Evolutionary conservation across 2,797 vertebrate genomes (phyloP), one percentile per base, ranked within the genome.

Genomic region (Pachyuromys duprasi): DNA sequence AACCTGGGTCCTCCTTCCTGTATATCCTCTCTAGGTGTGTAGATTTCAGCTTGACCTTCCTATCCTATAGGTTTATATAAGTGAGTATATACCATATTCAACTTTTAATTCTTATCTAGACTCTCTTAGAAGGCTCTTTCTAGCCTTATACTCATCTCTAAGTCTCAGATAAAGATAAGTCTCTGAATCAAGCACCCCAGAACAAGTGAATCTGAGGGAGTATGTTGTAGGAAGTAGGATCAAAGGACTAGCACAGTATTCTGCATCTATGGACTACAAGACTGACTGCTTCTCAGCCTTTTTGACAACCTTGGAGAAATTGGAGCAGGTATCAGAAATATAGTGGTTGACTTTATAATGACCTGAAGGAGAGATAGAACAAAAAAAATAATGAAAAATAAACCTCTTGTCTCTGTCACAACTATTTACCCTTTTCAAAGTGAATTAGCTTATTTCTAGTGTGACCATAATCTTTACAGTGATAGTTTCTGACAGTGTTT

Each of bases 381-480:
- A 24, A 84, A 36, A 8, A 72, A 15, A 72, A 53, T 15, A 70
- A n/a, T n/a, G 83, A 74, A 18, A 89, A 91, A 24, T 42, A 74
- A 97, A 82, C 8, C 8, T 86, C 83, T 87, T 95, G 63, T 91
- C 94, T 97, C 93, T 97, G 97, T 97, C 49, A 96, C 74, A 92
- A 82, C 88, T 63, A 97, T 96, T 4, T 42, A 88, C 80, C 95
- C 75, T 67, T 96, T 0, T 95, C 20, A 91, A 97, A 96, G 78
- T 96, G 87, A 90, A 69, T 87, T 60, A 53, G 28, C 33, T 39
- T 97, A 97, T 97, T 97, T 98, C 97, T 97, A 96, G 96, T 95
- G 96, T 96, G 97, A 96, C 65, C 63, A 72, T 67, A 90, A 91
- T 97, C 97, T 92, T 97, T 95, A 87, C 94, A 95, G 89, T 72